Percentiles rank a stretch among this genome's conserved stretches.
Evolutionary conservation across 64 coral and sea anemone genomes (phyloP).

Genomic region (Acropora tenuis): DNA sequence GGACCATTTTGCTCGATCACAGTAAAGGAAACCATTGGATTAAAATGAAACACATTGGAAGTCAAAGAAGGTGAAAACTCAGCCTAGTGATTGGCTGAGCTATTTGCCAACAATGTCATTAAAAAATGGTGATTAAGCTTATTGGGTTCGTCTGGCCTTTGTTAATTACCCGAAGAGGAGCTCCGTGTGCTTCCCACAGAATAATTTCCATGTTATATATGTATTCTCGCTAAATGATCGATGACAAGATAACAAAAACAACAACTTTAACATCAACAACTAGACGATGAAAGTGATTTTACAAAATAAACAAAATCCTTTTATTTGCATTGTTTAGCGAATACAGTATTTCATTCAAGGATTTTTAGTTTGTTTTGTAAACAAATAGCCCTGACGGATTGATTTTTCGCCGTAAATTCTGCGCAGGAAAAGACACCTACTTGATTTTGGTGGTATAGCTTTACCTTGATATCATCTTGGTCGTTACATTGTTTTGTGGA

Average conservation of each 20-base stretch:
- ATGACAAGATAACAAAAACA: background rate
- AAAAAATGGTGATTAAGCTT: background rate
- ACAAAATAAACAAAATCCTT: background rate
- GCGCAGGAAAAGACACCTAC: no score
- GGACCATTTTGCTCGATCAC: background rate
- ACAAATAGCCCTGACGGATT: no score
- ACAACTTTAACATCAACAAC: background rate
- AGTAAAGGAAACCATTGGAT: background rate
- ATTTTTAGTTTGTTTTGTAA: background rate
- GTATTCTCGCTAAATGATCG: background rate
- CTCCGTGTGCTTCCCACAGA: no score
- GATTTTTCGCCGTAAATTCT: no score
- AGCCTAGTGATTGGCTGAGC: slow-evolving; percentile 4
- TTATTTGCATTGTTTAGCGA: background rate
- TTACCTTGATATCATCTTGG: no score
- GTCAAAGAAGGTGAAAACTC: background rate
- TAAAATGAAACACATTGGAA: background rate
- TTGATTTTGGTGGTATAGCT: no score
- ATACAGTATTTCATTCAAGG: background rate
- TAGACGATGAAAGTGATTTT: background rate
- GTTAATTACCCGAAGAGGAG: background rate
- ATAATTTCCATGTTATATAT: no score
- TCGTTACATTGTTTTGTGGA: background rate
- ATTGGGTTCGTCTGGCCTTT: background rate
- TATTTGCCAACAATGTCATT: background rate